Conservation (phyloP, 2,113 vertebrate genomes). For the Triplophysa siluroides region DNA sequence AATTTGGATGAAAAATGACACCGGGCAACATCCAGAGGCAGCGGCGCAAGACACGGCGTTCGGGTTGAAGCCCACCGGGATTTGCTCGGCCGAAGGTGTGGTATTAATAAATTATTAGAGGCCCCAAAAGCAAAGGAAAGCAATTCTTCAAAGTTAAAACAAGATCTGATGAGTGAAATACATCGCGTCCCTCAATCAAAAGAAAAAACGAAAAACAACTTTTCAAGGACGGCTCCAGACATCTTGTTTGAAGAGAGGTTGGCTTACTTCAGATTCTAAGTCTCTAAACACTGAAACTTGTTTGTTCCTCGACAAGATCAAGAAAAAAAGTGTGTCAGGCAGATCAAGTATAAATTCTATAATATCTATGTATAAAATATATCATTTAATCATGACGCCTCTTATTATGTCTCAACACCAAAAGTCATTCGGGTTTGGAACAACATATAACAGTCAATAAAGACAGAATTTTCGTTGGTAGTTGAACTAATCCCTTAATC, state of each 20-base stretch:
- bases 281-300: constrained; percentile 17
- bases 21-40: not conserved
- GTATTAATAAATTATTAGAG: constrained; percentile 28
- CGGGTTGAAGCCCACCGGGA: not conserved
- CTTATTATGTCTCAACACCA: too few species aligned
- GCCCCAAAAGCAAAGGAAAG: not conserved
- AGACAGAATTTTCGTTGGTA: too few species aligned
- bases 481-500: too few species aligned
- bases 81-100: not conserved
- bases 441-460: too few species aligned
- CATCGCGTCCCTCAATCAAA: not conserved
- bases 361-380: too few species aligned
- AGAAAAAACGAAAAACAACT: constrained; percentile 15
- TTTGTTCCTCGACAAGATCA: constrained; percentile 38
- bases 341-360: too few species aligned
- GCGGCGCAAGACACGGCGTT: not conserved
- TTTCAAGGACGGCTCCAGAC: constrained; percentile 36
- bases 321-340: constrained; percentile 12
- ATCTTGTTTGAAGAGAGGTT: constrained; percentile 20
- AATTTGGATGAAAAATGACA: constrained; percentile 31
- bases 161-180: constrained; percentile 13
- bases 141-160: constrained; percentile 3
- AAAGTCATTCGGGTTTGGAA: too few species aligned
- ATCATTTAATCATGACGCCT: too few species aligned
- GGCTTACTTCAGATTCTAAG: constrained; percentile 23